A percentile compares a stretch with the other conserved stretches of the same genome.
Conservation (phyloP, 2,888 invertebrate species). For the Brachyptera putata region DNA sequence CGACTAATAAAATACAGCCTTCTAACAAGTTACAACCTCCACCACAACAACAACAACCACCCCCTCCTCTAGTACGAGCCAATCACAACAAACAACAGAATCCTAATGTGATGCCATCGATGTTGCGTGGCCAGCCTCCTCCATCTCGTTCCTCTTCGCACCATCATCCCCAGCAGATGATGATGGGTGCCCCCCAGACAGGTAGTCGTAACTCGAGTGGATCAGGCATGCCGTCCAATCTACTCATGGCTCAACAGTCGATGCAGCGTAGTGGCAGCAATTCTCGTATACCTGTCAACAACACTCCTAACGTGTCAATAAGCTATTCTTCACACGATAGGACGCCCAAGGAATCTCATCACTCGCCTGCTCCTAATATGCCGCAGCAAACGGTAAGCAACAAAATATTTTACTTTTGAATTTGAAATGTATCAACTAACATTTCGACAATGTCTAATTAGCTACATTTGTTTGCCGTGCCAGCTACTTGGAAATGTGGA, state of each 20-base stretch:
- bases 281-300: slow-evolving; percentile 38
- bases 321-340: slow-evolving; percentile 43
- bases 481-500: slow-evolving; percentile 43
- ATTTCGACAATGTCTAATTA: background rate
- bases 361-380: slow-evolving; percentile 37
- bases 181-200: slow-evolving; percentile 50
- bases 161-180: slow-evolving; percentile 45
- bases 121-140: slow-evolving; percentile 42
- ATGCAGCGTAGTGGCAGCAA: slow-evolving; percentile 44
- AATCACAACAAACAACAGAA: slow-evolving; percentile 40
- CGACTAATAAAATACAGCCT: too few relatives aligned
- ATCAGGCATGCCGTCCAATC: slow-evolving; percentile 48
- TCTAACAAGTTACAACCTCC: slow-evolving; percentile 39
- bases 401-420: background rate
- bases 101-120: slow-evolving; percentile 42
- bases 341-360: slow-evolving; percentile 43
- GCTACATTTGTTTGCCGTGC: slow-evolving; percentile 1
- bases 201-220: slow-evolving; percentile 47
- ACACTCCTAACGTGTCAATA: slow-evolving; percentile 41
- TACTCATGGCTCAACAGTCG: slow-evolving; percentile 50
- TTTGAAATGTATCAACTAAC: background rate
- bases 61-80: slow-evolving; percentile 41
- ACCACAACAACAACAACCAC: slow-evolving; percentile 43
- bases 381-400: slow-evolving; percentile 9
- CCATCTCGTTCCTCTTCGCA: slow-evolving; percentile 44